Conservation (phyloP, 2,113 vertebrate genomes). For the Lycaon pictus region DNA sequence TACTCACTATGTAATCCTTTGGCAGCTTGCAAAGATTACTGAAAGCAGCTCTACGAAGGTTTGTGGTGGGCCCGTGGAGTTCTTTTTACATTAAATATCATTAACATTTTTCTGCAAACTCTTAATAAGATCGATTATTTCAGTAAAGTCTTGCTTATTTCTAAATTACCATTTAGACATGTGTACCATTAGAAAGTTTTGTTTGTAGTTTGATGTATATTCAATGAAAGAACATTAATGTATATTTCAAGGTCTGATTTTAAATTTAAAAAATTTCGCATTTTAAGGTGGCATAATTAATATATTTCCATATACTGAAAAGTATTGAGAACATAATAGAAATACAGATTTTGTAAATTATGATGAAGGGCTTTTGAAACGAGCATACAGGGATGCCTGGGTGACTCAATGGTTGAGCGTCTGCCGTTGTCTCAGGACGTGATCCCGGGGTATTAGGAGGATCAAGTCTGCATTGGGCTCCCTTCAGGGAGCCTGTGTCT, state of each 20-base stretch:
- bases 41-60: slow-evolving; percentile 98
- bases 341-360: slow-evolving; percentile 43
- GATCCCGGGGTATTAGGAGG: no score
- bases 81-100: slow-evolving; percentile 5
- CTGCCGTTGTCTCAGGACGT: no score
- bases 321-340: background rate
- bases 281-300: slow-evolving; percentile 4
- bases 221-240: slow-evolving; percentile 8
- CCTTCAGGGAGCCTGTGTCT: no score
- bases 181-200: background rate
- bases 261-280: slow-evolving; percentile 31
- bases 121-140: slow-evolving; percentile 28
- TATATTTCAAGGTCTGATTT: slow-evolving; percentile 36
- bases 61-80: slow-evolving; percentile 62
- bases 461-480: no score
- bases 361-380: slow-evolving; percentile 13
- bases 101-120: slow-evolving; percentile 15
- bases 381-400: background rate
- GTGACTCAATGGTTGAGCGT: no score
- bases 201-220: slow-evolving; percentile 49
- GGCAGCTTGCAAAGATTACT: slow-evolving; percentile 97
- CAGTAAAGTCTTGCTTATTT: slow-evolving; percentile 36
- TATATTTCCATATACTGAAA: background rate
- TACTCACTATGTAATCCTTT: slow-evolving; percentile 98
- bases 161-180: background rate